Evolutionary conservation across 2,888 invertebrate genomes (phyloP).

Genomic region (Drosophila eohydei): DNA sequence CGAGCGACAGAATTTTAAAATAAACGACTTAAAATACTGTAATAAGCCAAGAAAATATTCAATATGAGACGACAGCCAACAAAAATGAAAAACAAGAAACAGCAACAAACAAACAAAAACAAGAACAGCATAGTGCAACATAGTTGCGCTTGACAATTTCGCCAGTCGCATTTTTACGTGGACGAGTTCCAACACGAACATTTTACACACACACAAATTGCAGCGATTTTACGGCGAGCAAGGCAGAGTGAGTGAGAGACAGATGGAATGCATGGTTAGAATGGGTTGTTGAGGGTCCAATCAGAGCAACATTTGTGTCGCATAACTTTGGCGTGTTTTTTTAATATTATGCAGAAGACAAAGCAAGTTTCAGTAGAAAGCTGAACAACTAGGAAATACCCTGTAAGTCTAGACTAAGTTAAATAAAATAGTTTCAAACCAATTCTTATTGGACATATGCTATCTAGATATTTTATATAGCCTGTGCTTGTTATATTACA

Average conservation of each 20-base stretch:
- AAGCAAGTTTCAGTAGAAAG: neutral
- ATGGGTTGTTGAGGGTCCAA: constrained; percentile 28
- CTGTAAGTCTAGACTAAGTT: neutral
- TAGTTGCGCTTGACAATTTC: constrained; percentile 47
- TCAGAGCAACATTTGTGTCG: constrained; percentile 68
- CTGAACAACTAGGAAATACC: constrained; percentile 3
- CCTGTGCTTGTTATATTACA: neutral
- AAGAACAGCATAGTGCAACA: constrained; percentile 36
- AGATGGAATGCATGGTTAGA: constrained; percentile 5
- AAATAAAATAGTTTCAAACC: neutral
- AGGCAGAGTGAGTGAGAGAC: neutral
- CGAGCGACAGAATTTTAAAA: constrained; percentile 49
- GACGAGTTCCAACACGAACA: constrained; percentile 64
- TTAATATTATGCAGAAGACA: constrained; percentile 49
- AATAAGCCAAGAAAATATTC: constrained; percentile 70
- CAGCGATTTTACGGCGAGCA: constrained; percentile 23
- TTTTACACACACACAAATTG: constrained; percentile 46
- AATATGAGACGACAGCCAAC: constrained; percentile 33
- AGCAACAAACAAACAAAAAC: constrained; percentile 27
- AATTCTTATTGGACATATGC: neutral
- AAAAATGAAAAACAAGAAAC: constrained; percentile 6
- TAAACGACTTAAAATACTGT: constrained; percentile 63
- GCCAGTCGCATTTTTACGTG: constrained; percentile 58
- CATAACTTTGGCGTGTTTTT: constrained; percentile 68
- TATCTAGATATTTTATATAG: neutral